These are phyloP conservation scores for Trachymyrmex cornetzi DNA, from an alignment of 1,140 invertebrate genomes.

Conservation along the genomic window DNA sequence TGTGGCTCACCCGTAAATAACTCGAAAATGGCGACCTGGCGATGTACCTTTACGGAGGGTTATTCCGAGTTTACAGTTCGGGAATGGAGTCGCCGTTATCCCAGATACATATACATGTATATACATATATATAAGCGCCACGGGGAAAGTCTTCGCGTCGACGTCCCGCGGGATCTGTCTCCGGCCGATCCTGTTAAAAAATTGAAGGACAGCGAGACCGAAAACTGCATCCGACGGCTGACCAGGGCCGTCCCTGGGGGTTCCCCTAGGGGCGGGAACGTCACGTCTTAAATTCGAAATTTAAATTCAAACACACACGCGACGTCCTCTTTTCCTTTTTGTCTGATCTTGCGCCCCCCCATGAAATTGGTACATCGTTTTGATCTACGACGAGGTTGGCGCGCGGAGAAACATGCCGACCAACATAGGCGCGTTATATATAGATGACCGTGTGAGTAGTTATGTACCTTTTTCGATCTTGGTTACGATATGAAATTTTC, in stretches of 20 bases:
- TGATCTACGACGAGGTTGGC: constrained; percentile 72
- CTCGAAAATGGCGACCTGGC: constrained; percentile 75
- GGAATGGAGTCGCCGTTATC: constrained; percentile 78
- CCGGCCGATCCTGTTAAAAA: constrained; percentile 83
- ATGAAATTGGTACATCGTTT: constrained; percentile 78
- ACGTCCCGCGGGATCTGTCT: constrained; percentile 79
- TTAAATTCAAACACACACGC: constrained; percentile 84
- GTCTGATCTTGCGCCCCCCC: constrained; percentile 66
- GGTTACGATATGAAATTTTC: constrained; percentile 65
- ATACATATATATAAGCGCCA: constrained; percentile 16
- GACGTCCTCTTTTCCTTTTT: constrained; percentile 42
- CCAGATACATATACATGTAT: constrained; percentile 40
- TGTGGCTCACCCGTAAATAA: constrained; percentile 69
- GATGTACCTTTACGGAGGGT: constrained; percentile 76
- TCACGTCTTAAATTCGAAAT: constrained; percentile 79
- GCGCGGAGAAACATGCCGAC: constrained; percentile 51
- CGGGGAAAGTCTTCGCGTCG: constrained; percentile 68
- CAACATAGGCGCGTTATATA: background rate
- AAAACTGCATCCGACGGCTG: constrained; percentile 85
- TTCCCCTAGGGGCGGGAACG: constrained; percentile 71
- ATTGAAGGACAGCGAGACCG: constrained; percentile 83
- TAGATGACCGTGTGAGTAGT: constrained; percentile 53
- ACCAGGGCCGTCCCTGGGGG: constrained; percentile 78
- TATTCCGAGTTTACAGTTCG: constrained; percentile 80
- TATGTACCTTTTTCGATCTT: constrained; percentile 50